A percentile compares a stretch with the other conserved stretches of the same genome.
These are phyloP conservation scores for Blera fallax DNA, from an alignment of 2,888 invertebrate species.

Conservation along the genomic window DNA sequence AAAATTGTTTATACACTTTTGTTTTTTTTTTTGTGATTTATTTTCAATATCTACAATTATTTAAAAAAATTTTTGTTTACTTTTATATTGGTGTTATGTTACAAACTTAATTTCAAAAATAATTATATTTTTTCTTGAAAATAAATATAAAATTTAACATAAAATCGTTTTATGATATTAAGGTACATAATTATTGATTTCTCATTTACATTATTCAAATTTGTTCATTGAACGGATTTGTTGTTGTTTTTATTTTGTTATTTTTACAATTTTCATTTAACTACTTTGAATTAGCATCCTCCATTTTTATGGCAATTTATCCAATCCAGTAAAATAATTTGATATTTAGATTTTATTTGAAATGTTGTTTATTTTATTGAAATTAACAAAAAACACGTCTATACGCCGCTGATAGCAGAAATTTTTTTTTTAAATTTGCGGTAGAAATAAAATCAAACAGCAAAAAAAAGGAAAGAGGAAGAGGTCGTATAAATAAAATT, in stretches of 20 bases:
- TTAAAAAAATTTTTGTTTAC: conserved; percentile 44
- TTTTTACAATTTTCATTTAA: conserved; percentile 39
- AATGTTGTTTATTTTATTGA: background rate
- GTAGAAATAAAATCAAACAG: background rate
- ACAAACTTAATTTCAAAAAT: conserved; percentile 60
- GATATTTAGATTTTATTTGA: background rate
- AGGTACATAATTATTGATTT: conserved; percentile 70
- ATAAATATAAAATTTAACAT: conserved; percentile 39
- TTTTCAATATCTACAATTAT: conserved; percentile 71
- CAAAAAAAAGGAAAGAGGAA: background rate
- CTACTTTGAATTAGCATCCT: conserved; percentile 26
- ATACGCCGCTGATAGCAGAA: conserved; percentile 35
- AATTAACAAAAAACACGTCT: conserved; percentile 50
- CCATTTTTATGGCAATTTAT: conserved; percentile 29
- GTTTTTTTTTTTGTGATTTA: conserved; percentile 26
- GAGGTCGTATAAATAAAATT: background rate
- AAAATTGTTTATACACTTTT: conserved; percentile 57
- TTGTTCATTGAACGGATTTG: conserved; percentile 61
- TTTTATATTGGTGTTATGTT: conserved; percentile 71
- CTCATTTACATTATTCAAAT: conserved; percentile 32
- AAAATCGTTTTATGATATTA: conserved; percentile 52
- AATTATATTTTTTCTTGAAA: conserved; percentile 24
- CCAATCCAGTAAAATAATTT: conserved; percentile 47
- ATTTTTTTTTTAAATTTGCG: background rate
- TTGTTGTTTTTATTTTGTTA: conserved; percentile 1